phyloP scores from a whole-genome alignment of 2,113 vertebrate genomes.

The Lepidothrix coronata region DNA sequence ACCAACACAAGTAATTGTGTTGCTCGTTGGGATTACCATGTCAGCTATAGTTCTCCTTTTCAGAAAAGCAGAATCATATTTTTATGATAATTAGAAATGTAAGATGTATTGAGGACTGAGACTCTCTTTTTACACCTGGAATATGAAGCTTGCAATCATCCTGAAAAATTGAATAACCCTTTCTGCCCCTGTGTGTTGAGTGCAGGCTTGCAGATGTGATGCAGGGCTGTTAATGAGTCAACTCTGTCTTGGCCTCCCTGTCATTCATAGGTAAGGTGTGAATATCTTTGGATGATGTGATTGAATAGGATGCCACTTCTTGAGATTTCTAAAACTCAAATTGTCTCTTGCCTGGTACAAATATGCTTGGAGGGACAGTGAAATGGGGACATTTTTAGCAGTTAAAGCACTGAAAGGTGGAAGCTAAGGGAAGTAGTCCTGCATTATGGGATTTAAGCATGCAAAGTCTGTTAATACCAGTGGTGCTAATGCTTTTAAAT shows the following conservation, averaged over 20 bases:
- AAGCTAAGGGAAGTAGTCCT: neutral
- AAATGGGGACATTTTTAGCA: neutral
- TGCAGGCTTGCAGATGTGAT: neutral
- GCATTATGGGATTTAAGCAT: neutral
- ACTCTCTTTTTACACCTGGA: neutral
- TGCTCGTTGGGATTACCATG: neutral
- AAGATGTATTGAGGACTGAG: neutral
- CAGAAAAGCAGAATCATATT: neutral
- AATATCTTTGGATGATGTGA: neutral
- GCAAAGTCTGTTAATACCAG: neutral
- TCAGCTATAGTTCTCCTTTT: neutral
- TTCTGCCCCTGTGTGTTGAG: neutral
- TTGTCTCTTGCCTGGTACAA: neutral
- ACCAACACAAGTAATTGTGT: neutral
- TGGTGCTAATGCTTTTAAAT: neutral
- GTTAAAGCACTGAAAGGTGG: neutral
- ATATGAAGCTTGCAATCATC: neutral
- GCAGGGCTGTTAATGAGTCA: neutral
- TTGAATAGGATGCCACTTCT: neutral
- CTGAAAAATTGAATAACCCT: neutral
- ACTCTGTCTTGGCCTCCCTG: neutral
- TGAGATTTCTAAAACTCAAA: neutral
- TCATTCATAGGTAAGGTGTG: neutral
- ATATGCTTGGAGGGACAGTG: neutral
- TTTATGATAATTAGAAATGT: constrained; percentile 12